Conservation (phyloP, 2,888 invertebrate species). For the Uropetala carovei region DNA sequence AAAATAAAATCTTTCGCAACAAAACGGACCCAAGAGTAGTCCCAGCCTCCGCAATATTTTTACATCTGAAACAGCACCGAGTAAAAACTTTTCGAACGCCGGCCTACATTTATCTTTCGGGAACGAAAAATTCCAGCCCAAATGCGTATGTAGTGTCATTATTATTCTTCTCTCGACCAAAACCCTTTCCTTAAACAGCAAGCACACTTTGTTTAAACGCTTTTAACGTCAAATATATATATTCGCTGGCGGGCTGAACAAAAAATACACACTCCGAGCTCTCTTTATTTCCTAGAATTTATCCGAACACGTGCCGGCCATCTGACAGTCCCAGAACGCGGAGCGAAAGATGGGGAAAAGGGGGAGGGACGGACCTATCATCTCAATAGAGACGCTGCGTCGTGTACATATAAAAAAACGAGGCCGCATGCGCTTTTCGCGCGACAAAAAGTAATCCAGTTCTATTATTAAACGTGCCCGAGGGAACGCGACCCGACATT, state of each 20-base stretch:
- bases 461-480: background rate
- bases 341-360: background rate
- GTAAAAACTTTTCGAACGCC: no score
- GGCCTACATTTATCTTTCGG: background rate
- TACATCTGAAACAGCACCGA: no score
- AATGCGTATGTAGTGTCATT: background rate
- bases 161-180: background rate
- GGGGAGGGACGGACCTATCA: background rate
- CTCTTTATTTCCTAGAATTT: slow-evolving; percentile 21
- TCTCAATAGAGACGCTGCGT: background rate
- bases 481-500: background rate
- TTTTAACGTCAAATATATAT: background rate
- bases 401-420: background rate
- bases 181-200: background rate
- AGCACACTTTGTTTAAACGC: background rate
- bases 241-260: background rate
- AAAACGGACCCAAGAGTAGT: no score
- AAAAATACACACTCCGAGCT: background rate
- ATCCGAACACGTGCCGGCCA: slow-evolving; percentile 39
- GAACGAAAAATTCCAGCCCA: background rate
- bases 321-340: slow-evolving; percentile 17
- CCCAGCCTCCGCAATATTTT: no score
- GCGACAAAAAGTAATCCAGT: slow-evolving; percentile 38
- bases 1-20: no score
- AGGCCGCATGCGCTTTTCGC: slow-evolving; percentile 53